phyloP scores from a whole-genome alignment of 2,888 invertebrate species.

The Drosophila prostipennis region DNA sequence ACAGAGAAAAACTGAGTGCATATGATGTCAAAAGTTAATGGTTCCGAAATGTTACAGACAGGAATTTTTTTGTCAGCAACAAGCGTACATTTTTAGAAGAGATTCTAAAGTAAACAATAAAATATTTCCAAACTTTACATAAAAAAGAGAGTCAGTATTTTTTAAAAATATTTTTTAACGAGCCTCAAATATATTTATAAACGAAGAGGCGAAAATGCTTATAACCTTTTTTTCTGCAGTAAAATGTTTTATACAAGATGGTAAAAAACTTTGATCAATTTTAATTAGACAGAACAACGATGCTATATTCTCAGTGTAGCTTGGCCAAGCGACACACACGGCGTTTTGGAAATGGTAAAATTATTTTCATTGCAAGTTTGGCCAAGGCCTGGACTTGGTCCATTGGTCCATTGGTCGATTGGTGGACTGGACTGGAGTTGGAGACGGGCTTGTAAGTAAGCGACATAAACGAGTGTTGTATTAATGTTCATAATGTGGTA shows the following conservation, averaged over 20 bases:
- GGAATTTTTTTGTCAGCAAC: too few species aligned
- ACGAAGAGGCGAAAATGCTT: too few species aligned
- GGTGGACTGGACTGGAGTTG: constrained; percentile 5
- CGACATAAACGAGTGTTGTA: constrained; percentile 84
- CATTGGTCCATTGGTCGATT: constrained; percentile 3
- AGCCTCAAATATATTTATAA: too few species aligned
- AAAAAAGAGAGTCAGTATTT: too few species aligned
- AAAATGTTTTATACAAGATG: not conserved
- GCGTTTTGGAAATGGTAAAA: constrained; percentile 78
- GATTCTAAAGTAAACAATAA: too few species aligned
- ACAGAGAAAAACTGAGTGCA: constrained; percentile 3
- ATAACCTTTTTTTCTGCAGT: too few species aligned
- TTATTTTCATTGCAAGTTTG: constrained; percentile 70
- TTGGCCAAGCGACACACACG: constrained; percentile 63
- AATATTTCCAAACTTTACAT: too few species aligned
- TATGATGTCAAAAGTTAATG: not conserved
- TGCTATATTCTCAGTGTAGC: not conserved
- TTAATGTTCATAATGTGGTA: constrained; percentile 84
- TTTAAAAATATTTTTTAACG: too few species aligned
- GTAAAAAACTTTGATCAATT: not conserved
- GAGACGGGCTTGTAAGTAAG: constrained; percentile 80
- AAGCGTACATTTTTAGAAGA: too few species aligned
- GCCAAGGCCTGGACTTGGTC: constrained; percentile 50
- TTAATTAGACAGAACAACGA: too few species aligned
- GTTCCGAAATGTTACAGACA: not conserved